phyloP scores from a whole-genome alignment of 2,888 invertebrate genomes.

The Eupsilia transversa region DNA sequence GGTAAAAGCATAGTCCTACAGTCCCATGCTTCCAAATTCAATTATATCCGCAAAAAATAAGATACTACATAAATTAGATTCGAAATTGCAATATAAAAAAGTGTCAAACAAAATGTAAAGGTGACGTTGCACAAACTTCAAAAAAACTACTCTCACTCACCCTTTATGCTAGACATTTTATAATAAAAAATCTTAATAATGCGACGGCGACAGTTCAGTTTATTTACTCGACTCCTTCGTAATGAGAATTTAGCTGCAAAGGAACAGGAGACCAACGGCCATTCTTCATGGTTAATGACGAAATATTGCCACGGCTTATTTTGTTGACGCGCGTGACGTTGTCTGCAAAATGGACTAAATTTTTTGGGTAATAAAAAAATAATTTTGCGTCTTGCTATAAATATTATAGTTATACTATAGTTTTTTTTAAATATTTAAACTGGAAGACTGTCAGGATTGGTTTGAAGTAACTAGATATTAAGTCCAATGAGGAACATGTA shows the following conservation, averaged over 20 bases:
- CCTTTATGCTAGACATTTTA: slow-evolving; percentile 23
- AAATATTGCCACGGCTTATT: slow-evolving; percentile 71
- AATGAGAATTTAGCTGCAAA: slow-evolving; percentile 64
- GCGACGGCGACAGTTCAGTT: slow-evolving; percentile 37
- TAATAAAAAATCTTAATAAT: slow-evolving; percentile 52
- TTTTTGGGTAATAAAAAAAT: neutral
- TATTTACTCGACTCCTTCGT: slow-evolving; percentile 59
- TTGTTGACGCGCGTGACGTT: slow-evolving; percentile 41
- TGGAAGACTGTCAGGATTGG: neutral
- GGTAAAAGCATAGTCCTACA: neutral
- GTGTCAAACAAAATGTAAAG: slow-evolving; percentile 10
- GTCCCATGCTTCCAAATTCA: too few relatives aligned
- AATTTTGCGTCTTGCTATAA: neutral
- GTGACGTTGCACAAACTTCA: neutral
- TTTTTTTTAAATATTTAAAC: neutral
- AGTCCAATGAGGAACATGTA: neutral
- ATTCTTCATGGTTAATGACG: slow-evolving; percentile 70
- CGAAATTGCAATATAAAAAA: neutral
- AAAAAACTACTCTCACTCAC: slow-evolving; percentile 26
- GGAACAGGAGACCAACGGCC: slow-evolving; percentile 57
- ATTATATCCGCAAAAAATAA: neutral
- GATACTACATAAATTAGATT: neutral
- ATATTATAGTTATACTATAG: neutral
- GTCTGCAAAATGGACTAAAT: neutral
- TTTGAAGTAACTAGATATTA: neutral